Evolutionary conservation across 2,888 invertebrate genomes (phyloP), one percentile per base, ranked within the genome.

Genomic region (Hemaris fuciformis): DNA sequence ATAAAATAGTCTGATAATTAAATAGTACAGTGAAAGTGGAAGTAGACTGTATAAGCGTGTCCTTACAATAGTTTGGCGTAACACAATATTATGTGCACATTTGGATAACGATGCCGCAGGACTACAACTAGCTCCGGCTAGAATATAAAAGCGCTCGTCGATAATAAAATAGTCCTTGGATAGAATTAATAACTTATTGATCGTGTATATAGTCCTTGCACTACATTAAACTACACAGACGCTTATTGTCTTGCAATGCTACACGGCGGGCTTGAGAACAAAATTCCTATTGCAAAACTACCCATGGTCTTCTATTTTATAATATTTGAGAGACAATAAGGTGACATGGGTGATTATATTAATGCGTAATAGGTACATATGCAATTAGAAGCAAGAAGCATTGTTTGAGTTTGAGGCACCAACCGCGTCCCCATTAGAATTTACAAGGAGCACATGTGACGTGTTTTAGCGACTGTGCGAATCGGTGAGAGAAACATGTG

Each of bases 401-500:
- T n/a, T n/a, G n/a, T n/a, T n/a, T n/a, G 27, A 31, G 27, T 23
- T 27, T 10, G 8, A 27, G 53, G 18, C 31, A 38, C 38, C 18
- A 53, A 53, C 31, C 53, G 31, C 27, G 41, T 38, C 38, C 23
- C 10, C 25, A 20, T 23, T 34, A 34, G 46, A 48, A 27, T 4
- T 60, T 48, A 38, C 41, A 22, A 60, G 23, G 2, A 38, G 48
- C 60, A 60, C 48, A 31, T 27, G 48, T 60, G 41, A 41, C 38
- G 48, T 41, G 3, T 38, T 59, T 43, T 13, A 56, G 57, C 31
- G 25, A 34, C 25, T 57, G 38, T 57, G 46, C 43, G 43, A 56
- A 57, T 34, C 34, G n/a, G 15, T 18, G 48, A 41, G 34, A 43
- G 42, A 31, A 61, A 61, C 61, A 57, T 61, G 57, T 45, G 56